Evolutionary conservation across 1,140 invertebrate genomes (phyloP), one percentile per base, ranked within the genome.

Genomic region (Drosophila bocki): DNA sequence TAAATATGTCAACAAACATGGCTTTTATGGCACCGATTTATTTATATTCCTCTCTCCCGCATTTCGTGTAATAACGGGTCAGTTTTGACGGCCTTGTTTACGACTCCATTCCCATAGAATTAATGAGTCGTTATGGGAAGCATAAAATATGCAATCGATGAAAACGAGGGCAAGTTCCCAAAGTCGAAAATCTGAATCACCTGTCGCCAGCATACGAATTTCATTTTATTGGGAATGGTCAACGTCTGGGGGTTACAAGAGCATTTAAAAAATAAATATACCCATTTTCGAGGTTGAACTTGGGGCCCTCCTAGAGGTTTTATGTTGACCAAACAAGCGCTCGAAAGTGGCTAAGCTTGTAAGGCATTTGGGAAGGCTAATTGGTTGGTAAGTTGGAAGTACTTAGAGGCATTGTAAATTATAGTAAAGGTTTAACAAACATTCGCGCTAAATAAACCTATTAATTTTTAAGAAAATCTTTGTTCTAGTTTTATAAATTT

Each of bases 1-100:
- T 72, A 72, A 72, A 72, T 59, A 71, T 60, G 69, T 72, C 53
- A 71, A 59, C 69, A 72, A 72, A 51, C 53, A 50, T 74, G 62
- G 62, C 59, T 44, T 62, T 78, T 44, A 65, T 41, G 33, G 37
- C 56, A 47, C 61, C 50, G 37, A 32, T 50, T 41, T 57, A 67
- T 82, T 82, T 63, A 48, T 72, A 54, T 64, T 70, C 15, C 45
- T 3, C 26, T 56, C 41, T 53, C n/a, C 37, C 29, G 33, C n/a
- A 67, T 70, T 50, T 39, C 53, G 11, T 58, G 26, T 71, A 70
- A 71, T 71, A 71, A 41, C 35, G 51, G 69, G 44, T 68, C 64
- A 67, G 65, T 41, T 68, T 67, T 50, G 62, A 51, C 39, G 51
- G 67, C 44, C 70, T 72, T 41, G 44, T 74, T 74, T 72, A 74